Evolutionary conservation across 2,113 vertebrate species (phyloP).

Genomic region (Ameiurus melas): DNA sequence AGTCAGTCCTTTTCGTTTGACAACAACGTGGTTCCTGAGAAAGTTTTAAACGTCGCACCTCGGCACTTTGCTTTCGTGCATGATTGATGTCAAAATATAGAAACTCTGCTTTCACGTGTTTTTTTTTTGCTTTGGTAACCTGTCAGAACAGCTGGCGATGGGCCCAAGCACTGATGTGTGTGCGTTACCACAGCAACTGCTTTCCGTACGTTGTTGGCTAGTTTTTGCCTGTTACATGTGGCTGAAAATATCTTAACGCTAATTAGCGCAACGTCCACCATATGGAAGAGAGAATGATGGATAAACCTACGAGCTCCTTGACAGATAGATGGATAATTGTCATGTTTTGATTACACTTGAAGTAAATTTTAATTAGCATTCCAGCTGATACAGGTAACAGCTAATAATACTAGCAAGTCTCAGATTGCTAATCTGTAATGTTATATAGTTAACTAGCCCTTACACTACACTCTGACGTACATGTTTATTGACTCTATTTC

Average conservation of each 20-base stretch:
- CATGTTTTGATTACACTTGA: neutral
- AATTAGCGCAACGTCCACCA: conserved; percentile 32
- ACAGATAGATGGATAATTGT: neutral
- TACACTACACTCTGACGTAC: neutral
- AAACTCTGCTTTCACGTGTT: neutral
- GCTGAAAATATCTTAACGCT: conserved; percentile 40
- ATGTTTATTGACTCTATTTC: neutral
- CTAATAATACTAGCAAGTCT: neutral
- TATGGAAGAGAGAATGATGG: conserved; percentile 16
- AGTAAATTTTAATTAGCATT: conserved; percentile 25
- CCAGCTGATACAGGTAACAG: neutral
- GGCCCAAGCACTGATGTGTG: neutral
- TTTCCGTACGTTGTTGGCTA: neutral
- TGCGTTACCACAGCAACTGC: conserved; percentile 21
- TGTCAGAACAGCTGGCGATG: conserved; percentile 16
- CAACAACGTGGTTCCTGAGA: neutral
- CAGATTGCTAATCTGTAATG: neutral
- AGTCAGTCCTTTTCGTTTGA: neutral
- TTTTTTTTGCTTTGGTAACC: neutral
- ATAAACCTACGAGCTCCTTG: neutral
- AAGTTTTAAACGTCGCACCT: neutral
- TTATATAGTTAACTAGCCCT: neutral
- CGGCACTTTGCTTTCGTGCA: neutral
- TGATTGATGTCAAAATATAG: conserved; percentile 22
- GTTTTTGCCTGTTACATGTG: neutral